Evolutionary conservation across 2,113 vertebrate genomes (phyloP).

Genomic region (Mustela nigripes): DNA sequence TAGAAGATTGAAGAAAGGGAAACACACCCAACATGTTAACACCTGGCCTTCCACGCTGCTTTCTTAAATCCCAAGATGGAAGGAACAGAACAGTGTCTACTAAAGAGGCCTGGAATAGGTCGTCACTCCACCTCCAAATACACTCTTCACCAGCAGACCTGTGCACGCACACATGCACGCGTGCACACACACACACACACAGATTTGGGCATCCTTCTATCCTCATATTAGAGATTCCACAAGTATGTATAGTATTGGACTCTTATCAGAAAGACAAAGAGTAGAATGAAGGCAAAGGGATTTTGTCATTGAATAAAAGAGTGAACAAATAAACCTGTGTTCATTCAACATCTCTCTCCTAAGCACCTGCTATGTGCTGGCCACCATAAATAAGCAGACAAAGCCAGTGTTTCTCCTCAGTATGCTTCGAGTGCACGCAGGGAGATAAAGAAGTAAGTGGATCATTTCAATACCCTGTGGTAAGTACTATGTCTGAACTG

Average conservation of each 20-base stretch:
- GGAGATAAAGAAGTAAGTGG: background rate
- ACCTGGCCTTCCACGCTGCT: background rate
- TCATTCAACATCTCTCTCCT: background rate
- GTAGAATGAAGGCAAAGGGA: background rate
- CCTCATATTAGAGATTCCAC: background rate
- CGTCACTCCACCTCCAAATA: background rate
- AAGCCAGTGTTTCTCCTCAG: background rate
- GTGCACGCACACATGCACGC: background rate
- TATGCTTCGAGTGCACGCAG: background rate
- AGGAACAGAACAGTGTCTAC: background rate
- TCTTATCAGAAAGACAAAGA: background rate
- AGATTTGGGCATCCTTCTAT: background rate
- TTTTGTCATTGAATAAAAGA: background rate
- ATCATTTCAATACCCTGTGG: background rate
- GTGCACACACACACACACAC: background rate
- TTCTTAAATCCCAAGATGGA: background rate
- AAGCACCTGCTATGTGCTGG: background rate
- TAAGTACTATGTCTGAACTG: background rate
- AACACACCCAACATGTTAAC: background rate
- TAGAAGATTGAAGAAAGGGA: constrained; percentile 7
- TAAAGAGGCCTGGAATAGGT: background rate
- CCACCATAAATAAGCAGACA: background rate
- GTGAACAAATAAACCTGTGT: background rate
- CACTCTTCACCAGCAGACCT: background rate
- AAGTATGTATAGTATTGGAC: background rate